Base-by-base conservation (phyloP, 37 sponge, comb jelly and placozoan genomes). In the Mnemiopsis leidyi region DNA sequence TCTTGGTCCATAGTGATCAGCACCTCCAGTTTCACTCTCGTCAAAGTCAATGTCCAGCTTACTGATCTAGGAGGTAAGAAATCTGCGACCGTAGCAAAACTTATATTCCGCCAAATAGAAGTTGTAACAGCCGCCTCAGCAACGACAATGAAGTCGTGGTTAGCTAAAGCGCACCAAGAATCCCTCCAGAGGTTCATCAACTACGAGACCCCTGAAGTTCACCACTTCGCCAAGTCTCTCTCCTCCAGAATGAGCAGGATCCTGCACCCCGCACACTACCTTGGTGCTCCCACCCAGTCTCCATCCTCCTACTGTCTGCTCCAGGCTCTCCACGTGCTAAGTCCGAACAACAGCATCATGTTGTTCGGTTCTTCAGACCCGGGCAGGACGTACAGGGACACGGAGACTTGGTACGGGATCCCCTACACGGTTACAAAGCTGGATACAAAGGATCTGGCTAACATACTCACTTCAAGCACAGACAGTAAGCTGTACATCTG, bases 21-120 rank as follows among this genome's bases (percentile, higher is more conserved):
- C 29, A 33, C 90, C 35, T 13, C 32, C 7, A 13, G 24, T 2
- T 38, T 85, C 28, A 28, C 90, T n/a, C 7, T 85, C 2, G 48
- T 85, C 23, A 85, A 61, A 26, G 90, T 85, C 90, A 85, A 85
- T 85, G 90, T 85, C 0, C 23, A 39, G 35, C 90, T 85, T 7
- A 85, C 90, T n/a, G 24, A 38, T 25, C 61, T 39, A 7, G 79
- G 79, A 77, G 29, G 0, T 1, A 16, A n/a, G 48, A 39, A 13
- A 28, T n/a, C 16, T 23, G n/a, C 25, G 23, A 21, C n/a, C 3
- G 61, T 85, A 2, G 61, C n/a, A 0, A 40, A 37, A 1, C 38
- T 40, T 2, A 40, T 85, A 0, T 38, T 38, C 7, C 23, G 26
- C 23, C 40, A 38, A 25, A 25, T 85, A 23, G 13, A 39, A 18